Conservation (phyloP, 2,113 vertebrate genomes). For the Callaeas wilsoni region DNA sequence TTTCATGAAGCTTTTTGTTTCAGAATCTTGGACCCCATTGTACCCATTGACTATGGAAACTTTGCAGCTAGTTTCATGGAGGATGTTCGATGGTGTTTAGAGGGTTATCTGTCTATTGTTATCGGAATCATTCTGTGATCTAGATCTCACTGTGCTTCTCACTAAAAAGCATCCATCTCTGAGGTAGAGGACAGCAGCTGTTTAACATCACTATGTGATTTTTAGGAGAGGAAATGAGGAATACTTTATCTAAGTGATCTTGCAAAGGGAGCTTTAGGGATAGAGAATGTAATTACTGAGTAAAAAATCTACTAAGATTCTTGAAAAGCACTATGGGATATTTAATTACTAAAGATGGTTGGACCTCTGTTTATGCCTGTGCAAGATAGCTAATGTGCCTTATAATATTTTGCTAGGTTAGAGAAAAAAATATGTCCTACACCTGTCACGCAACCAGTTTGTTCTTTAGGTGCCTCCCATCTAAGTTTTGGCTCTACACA, state of each 20-base stretch:
- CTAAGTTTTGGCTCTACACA: neutral
- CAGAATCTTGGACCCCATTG: neutral
- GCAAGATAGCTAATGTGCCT: conserved; percentile 1
- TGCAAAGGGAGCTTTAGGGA: conserved; percentile 19
- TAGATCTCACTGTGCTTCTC: neutral
- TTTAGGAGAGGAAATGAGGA: conserved; percentile 35
- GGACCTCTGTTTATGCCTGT: conserved; percentile 20
- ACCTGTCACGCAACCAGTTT: neutral
- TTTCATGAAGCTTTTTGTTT: neutral
- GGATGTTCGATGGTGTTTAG: neutral
- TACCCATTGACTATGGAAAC: neutral
- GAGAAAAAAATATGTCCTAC: neutral
- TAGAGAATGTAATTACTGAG: conserved; percentile 25
- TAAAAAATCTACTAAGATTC: conserved; percentile 46
- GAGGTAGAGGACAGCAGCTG: neutral
- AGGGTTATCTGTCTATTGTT: neutral
- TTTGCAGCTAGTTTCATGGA: neutral
- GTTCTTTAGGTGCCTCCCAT: neutral
- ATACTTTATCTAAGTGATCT: conserved; percentile 30
- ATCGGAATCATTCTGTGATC: neutral
- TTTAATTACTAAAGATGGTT: conserved; percentile 30
- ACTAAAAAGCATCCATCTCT: neutral
- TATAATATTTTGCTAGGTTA: neutral
- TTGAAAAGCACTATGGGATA: conserved; percentile 46
- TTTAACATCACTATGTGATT: neutral